phyloP scores from a whole-genome alignment of 2,797 vertebrate genomes.

The Tadarida brasiliensis region DNA sequence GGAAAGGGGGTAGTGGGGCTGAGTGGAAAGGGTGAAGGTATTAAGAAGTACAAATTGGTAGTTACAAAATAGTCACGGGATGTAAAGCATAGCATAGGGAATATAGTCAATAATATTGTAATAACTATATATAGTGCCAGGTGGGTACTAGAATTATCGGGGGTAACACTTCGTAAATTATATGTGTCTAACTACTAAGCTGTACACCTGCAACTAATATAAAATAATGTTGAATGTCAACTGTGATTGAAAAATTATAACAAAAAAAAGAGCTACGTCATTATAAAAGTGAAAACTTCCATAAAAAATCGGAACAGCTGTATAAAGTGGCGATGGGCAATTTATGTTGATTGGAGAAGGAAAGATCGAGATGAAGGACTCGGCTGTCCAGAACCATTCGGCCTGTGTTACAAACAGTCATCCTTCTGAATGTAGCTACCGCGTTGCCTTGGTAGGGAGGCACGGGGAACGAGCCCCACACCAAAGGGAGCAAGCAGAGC shows the following conservation, averaged over 20 bases:
- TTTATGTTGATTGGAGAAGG: neutral
- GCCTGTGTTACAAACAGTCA: no score
- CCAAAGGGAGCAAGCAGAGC: neutral
- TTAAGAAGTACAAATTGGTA: neutral
- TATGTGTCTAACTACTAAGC: neutral
- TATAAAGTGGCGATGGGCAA: neutral
- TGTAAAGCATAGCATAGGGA: neutral
- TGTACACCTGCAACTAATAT: neutral
- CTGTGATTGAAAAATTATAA: neutral
- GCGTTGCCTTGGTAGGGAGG: neutral
- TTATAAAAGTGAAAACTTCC: neutral
- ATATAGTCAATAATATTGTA: neutral
- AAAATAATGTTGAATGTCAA: neutral
- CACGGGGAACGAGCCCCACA: fast-evolving
- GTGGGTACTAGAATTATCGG: neutral
- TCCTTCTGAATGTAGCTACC: no score
- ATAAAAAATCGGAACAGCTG: neutral
- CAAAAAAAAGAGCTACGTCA: neutral
- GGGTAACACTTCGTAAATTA: neutral
- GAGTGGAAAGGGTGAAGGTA: neutral
- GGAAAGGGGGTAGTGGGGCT: neutral
- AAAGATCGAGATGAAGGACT: neutral
- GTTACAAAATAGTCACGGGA: neutral
- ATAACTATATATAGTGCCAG: neutral
- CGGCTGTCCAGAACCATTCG: neutral